A percentile compares a stretch with the other conserved stretches of the same genome.
These are phyloP conservation scores for Odontamblyopus rebecca DNA, from an alignment of 2,797 vertebrate genomes.

Conservation along the genomic window DNA sequence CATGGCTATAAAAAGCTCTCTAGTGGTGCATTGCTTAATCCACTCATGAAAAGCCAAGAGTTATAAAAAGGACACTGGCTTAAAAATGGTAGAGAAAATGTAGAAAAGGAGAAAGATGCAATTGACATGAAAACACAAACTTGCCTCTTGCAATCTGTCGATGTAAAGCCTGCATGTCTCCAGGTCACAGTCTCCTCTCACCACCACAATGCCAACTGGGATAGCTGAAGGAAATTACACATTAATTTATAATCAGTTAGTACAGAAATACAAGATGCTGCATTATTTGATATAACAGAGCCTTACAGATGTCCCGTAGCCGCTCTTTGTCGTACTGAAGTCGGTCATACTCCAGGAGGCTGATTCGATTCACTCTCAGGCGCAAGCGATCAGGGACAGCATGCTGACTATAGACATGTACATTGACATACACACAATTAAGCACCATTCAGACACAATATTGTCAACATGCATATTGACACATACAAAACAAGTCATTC, in stretches of 20 bases:
- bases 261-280: not conserved
- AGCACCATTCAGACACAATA: slow-evolving; percentile 38
- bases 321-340: slow-evolving; percentile 96
- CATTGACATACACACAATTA: slow-evolving; percentile 4
- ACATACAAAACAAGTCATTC: slow-evolving; percentile 16
- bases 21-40: not conserved
- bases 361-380: slow-evolving; percentile 93
- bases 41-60: slow-evolving; percentile 20
- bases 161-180: slow-evolving; percentile 97
- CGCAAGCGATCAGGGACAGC: slow-evolving; percentile 92
- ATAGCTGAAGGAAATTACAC: slow-evolving; percentile 79
- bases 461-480: slow-evolving; percentile 36
- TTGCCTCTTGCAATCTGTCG: slow-evolving; percentile 93
- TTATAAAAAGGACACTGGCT: not conserved
- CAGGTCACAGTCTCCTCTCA: slow-evolving; percentile 95
- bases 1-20: slow-evolving; percentile 22
- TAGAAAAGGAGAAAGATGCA: not conserved
- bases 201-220: slow-evolving; percentile 96
- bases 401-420: slow-evolving; percentile 81
- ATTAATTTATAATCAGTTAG: not conserved
- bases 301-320: slow-evolving; percentile 94
- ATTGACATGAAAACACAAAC: slow-evolving; percentile 15
- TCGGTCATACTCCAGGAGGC: slow-evolving; percentile 92
- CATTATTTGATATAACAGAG: not conserved
- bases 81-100: slow-evolving; percentile 35